These are phyloP conservation scores for Eriosoma lanigerum DNA, from an alignment of 1,140 invertebrate genomes.

Conservation along the genomic window DNA sequence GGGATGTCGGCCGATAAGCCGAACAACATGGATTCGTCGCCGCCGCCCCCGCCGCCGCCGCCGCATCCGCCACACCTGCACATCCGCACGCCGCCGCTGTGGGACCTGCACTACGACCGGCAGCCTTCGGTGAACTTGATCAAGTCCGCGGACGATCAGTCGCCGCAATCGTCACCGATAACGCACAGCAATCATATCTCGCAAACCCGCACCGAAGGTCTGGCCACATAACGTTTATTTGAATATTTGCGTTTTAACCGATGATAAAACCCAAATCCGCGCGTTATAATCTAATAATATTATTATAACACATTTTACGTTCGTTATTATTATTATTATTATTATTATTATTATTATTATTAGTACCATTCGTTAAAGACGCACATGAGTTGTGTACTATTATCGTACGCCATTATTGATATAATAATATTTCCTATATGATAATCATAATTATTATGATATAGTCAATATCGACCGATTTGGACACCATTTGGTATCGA, in stretches of 20 bases:
- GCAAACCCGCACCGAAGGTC: conserved; percentile 59
- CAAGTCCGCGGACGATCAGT: conserved; percentile 7
- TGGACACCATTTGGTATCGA: too few relatives aligned
- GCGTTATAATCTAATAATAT: too few relatives aligned
- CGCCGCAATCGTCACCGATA: conserved; percentile 19
- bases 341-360: not conserved
- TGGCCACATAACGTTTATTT: conserved; percentile 60
- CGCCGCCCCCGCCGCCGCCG: conserved; percentile 52
- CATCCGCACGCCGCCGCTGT: conserved; percentile 54
- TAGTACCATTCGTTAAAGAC: too few relatives aligned
- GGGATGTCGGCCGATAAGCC: conserved; percentile 50
- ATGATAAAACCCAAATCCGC: conserved; percentile 33
- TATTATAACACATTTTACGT: not conserved
- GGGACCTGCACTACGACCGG: conserved; percentile 56
- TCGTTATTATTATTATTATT: not conserved
- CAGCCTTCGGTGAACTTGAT: conserved; percentile 55
- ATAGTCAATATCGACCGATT: too few relatives aligned
- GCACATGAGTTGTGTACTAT: too few relatives aligned
- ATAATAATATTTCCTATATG: too few relatives aligned
- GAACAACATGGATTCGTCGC: not conserved
- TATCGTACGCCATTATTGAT: too few relatives aligned
- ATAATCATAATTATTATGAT: too few relatives aligned
- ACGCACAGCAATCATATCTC: conserved; percentile 21
- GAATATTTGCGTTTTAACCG: conserved; percentile 47
- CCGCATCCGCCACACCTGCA: conserved; percentile 50